These are phyloP conservation scores for Corythornis leucogaster DNA, from an alignment of 2,797 vertebrate genomes.

Conservation along the genomic window DNA sequence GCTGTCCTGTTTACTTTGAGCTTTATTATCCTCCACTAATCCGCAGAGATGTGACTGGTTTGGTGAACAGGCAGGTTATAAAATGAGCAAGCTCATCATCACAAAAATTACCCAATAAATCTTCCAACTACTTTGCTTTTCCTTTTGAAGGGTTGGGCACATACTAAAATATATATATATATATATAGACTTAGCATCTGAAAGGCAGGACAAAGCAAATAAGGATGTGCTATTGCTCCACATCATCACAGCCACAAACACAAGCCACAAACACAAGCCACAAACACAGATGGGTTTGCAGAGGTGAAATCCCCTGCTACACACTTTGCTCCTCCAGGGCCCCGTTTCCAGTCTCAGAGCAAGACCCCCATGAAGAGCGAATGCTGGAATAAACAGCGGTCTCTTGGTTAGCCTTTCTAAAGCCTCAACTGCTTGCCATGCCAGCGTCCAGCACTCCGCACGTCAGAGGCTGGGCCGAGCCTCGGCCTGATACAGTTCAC, in stretches of 20 bases:
- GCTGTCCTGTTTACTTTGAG: constrained; percentile 47
- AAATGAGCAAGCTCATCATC: neutral
- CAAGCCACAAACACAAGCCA: neutral
- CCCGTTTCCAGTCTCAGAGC: neutral
- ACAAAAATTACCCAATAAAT: neutral
- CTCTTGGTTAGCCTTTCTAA: neutral
- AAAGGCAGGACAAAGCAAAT: neutral
- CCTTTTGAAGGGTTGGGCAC: neutral
- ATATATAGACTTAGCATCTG: accelerated
- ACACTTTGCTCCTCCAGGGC: neutral
- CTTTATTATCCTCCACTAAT: constrained; percentile 35
- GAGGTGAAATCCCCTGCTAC: neutral
- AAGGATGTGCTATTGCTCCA: neutral
- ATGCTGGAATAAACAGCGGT: accelerated
- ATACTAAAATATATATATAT: accelerated
- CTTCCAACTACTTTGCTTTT: neutral
- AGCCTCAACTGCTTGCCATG: accelerated
- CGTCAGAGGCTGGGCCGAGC: neutral
- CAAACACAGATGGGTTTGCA: neutral
- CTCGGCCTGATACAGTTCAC: neutral
- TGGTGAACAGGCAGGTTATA: neutral
- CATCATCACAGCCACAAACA: neutral
- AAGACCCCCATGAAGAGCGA: neutral
- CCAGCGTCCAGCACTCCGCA: accelerated
- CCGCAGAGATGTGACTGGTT: neutral